A percentile compares a stretch with the other conserved stretches of the same genome.
Evolutionary conservation across 2,113 vertebrate genomes (phyloP).

Genomic region (Dromas ardeola): DNA sequence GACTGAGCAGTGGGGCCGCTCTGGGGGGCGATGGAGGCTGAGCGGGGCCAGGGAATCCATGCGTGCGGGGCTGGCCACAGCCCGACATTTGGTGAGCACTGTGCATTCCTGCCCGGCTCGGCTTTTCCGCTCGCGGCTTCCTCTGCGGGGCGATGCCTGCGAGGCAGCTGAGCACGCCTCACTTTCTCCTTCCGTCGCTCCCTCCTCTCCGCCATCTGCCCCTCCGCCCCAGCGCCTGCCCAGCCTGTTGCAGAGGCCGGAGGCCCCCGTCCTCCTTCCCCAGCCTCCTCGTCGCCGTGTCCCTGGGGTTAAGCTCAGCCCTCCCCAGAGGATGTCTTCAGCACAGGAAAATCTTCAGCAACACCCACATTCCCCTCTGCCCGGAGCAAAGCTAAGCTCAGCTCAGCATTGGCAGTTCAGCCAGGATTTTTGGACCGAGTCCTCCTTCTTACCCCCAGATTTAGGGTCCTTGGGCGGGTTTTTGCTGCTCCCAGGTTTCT

Average conservation of each 20-base stretch:
- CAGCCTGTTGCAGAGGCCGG: not conserved
- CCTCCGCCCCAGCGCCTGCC: not conserved
- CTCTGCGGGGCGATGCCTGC: not conserved
- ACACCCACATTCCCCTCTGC: not conserved
- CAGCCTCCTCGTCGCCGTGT: fast-evolving
- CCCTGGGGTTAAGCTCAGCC: not conserved
- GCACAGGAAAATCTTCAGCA: not conserved
- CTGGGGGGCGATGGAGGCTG: not conserved
- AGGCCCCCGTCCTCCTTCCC: not conserved
- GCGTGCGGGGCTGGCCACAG: not conserved
- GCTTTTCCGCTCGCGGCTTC: not conserved
- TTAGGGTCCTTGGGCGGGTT: not conserved
- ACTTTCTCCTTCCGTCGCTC: not conserved
- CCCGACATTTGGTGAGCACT: fast-evolving
- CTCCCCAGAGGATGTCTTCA: not conserved
- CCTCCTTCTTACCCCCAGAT: not conserved
- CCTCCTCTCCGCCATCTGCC: not conserved
- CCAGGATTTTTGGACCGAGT: not conserved
- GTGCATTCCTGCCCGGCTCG: not conserved
- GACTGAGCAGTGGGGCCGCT: not conserved
- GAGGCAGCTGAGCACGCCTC: not conserved
- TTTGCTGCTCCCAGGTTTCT: not conserved
- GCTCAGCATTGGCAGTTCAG: not conserved
- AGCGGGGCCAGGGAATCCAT: not conserved
- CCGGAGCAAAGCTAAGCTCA: not conserved